Evolutionary conservation across 2,113 vertebrate genomes (phyloP).

Genomic region (Brachionichthys hirsutus): DNA sequence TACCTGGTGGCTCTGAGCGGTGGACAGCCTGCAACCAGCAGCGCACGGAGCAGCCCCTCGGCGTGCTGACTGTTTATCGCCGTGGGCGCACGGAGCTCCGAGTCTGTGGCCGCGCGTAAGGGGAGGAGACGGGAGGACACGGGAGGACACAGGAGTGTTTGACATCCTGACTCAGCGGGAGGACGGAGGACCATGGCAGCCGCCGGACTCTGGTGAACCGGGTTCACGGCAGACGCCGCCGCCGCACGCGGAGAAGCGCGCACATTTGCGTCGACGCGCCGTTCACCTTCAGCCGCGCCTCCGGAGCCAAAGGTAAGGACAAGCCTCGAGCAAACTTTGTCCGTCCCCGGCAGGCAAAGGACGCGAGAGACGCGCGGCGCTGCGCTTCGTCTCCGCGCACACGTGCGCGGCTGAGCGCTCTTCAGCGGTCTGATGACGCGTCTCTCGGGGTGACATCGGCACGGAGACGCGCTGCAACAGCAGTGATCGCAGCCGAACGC

Average conservation of each 20-base stretch:
- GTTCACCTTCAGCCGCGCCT: neutral
- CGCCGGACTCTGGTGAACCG: constrained; percentile 18
- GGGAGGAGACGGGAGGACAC: constrained; percentile 20
- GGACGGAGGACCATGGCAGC: constrained; percentile 4
- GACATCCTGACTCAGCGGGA: neutral
- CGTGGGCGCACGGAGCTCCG: too few relatives aligned
- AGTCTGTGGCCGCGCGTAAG: constrained; percentile 46
- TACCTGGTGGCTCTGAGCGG: constrained; percentile 29
- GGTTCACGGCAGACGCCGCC: too few relatives aligned
- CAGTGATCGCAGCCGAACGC: neutral
- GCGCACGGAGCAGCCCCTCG: too few relatives aligned
- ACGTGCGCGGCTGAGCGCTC: neutral
- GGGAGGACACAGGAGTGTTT: constrained; percentile 9
- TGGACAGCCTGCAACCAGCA: neutral
- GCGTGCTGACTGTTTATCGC: too few relatives aligned
- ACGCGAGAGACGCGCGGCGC: neutral
- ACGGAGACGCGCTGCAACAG: too few relatives aligned
- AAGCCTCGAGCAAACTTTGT: constrained; percentile 35
- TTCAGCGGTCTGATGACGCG: too few relatives aligned
- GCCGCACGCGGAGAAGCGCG: neutral
- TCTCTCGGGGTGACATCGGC: too few relatives aligned
- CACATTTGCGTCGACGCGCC: constrained; percentile 31
- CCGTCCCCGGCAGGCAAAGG: too few relatives aligned
- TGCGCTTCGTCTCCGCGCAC: constrained; percentile 25
- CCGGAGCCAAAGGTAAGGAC: constrained; percentile 28